Evolutionary conservation across 2,888 invertebrate genomes (phyloP).

Genomic region (Exocentrus adspersus): DNA sequence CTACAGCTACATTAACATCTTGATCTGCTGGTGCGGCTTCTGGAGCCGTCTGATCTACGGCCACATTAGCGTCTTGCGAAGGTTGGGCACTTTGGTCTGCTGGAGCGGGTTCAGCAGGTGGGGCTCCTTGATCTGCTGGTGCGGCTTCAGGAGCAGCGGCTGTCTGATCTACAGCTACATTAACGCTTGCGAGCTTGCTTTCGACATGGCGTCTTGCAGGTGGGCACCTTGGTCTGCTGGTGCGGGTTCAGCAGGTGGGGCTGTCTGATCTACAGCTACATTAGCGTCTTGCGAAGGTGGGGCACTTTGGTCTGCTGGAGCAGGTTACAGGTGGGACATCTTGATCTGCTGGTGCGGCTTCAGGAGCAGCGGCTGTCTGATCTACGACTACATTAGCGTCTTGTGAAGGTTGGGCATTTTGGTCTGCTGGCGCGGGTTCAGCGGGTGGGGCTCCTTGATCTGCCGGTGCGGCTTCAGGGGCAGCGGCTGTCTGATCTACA

Average conservation of each 20-base stretch:
- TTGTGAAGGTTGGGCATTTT: background rate
- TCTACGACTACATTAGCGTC: background rate
- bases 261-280: background rate
- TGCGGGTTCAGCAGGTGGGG: background rate
- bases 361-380: too few relatives aligned
- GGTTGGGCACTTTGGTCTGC: background rate
- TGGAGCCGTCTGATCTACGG: background rate
- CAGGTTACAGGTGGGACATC: background rate
- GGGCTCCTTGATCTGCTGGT: too few relatives aligned
- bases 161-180: background rate
- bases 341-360: too few relatives aligned
- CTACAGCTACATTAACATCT: background rate
- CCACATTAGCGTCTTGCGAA: background rate
- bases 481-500: too few relatives aligned
- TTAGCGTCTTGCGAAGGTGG: background rate
- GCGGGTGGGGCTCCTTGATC: background rate
- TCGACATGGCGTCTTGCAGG: too few relatives aligned
- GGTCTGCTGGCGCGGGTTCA: background rate
- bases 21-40: background rate
- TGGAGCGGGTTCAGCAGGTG: background rate
- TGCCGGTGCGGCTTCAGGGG: background rate
- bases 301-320: background rate
- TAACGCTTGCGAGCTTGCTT: background rate
- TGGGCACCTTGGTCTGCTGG: background rate
- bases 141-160: background rate